These are phyloP conservation scores for Dyspetes luteomarginatus DNA, from an alignment of 2,888 invertebrate species.

Conservation along the genomic window DNA sequence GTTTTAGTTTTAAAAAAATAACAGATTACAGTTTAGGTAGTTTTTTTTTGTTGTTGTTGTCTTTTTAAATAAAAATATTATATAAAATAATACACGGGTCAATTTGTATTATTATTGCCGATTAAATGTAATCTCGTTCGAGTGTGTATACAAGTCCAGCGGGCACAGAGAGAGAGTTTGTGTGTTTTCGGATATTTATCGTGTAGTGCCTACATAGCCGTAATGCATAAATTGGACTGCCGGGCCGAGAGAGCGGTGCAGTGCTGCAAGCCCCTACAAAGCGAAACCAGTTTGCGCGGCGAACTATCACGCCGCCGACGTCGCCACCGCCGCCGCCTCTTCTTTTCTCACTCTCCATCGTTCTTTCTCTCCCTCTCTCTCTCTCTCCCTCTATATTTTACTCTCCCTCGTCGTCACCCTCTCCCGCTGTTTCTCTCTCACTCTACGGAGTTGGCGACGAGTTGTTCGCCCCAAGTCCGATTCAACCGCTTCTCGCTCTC, in stretches of 20 bases:
- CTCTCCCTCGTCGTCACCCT: constrained; percentile 20
- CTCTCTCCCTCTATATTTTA: constrained; percentile 20
- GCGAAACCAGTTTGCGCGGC: constrained; percentile 82
- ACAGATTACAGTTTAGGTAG: no score
- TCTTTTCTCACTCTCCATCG: constrained; percentile 65
- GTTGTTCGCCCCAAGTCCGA: constrained; percentile 75
- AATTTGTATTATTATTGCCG: constrained; percentile 47
- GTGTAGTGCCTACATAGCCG: constrained; percentile 84
- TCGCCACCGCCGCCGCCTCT: constrained; percentile 64
- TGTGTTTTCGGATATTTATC: constrained; percentile 71
- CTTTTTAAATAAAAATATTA: not conserved
- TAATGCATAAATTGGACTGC: constrained; percentile 84
- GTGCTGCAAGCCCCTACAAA: constrained; percentile 82
- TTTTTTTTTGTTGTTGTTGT: constrained; percentile 62
- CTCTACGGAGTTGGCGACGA: constrained; percentile 40
- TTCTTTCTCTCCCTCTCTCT: constrained; percentile 24
- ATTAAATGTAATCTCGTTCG: constrained; percentile 55
- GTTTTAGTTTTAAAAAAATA: no score
- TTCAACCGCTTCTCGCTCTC: constrained; percentile 12
- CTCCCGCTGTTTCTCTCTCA: constrained; percentile 32
- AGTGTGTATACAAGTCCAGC: constrained; percentile 61
- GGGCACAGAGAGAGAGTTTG: constrained; percentile 64
- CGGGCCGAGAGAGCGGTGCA: constrained; percentile 81
- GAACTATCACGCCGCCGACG: constrained; percentile 48
- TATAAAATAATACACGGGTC: constrained; percentile 3